Conservation (phyloP, 1,140 invertebrate species). For the Papilio polytes region DNA sequence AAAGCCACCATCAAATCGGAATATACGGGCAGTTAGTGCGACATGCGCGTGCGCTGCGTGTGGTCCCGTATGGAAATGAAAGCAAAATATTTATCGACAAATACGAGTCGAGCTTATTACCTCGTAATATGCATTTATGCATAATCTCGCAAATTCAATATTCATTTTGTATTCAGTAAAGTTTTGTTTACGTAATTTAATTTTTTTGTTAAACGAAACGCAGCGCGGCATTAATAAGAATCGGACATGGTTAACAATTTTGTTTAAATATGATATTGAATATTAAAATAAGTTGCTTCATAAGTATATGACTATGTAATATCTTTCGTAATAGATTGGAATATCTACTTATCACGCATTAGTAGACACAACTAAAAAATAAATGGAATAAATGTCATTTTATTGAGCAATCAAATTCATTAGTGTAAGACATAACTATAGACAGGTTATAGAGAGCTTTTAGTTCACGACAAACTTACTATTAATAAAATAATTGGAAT, state of each 20-base stretch:
- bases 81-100: slow-evolving; percentile 75
- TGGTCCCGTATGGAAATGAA: slow-evolving; percentile 64
- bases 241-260: neutral
- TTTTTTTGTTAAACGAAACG: slow-evolving; percentile 21
- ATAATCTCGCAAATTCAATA: slow-evolving; percentile 54
- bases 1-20: slow-evolving; percentile 61
- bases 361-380: no score
- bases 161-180: slow-evolving; percentile 45
- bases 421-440: no score
- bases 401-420: no score
- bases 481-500: no score
- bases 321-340: neutral
- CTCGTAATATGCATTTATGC: slow-evolving; percentile 60
- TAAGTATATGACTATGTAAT: neutral
- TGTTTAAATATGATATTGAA: neutral
- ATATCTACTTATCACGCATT: neutral
- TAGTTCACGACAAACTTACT: no score
- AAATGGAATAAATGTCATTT: no score
- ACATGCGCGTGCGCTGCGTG: slow-evolving; percentile 63
- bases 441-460: no score
- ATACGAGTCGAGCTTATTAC: slow-evolving; percentile 59
- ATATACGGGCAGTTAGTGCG: slow-evolving; percentile 55
- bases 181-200: slow-evolving; percentile 23
- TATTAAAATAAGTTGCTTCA: neutral
- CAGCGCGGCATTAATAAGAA: neutral